phyloP scores from a whole-genome alignment of 1,140 invertebrate genomes.

The Harpegnathos saltator region DNA sequence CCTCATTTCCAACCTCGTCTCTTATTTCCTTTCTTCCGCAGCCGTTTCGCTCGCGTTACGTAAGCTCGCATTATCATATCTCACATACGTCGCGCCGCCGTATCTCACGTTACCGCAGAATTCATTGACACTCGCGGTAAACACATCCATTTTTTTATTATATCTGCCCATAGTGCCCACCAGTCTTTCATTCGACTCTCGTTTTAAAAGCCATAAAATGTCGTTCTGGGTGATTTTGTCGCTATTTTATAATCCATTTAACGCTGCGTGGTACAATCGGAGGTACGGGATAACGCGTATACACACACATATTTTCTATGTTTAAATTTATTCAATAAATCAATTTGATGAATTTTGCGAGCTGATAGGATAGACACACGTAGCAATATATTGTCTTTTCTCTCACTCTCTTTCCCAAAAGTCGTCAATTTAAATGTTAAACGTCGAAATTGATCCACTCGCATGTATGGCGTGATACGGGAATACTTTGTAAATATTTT shows the following conservation, averaged over 20 bases:
- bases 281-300: too few species aligned
- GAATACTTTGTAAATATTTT: constrained; percentile 29
- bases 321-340: too few species aligned
- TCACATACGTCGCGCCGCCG: constrained; percentile 15
- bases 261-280: too few species aligned
- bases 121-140: constrained; percentile 29
- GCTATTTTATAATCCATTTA: too few species aligned
- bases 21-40: constrained; percentile 64
- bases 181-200: not conserved
- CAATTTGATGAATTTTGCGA: too few species aligned
- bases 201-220: not conserved
- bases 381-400: too few species aligned
- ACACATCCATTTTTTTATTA: constrained; percentile 12
- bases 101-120: constrained; percentile 32
- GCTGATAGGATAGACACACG: too few species aligned
- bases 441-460: not conserved
- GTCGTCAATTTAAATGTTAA: not conserved
- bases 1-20: constrained; percentile 64
- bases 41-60: constrained; percentile 68
- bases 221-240: not conserved
- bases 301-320: too few species aligned
- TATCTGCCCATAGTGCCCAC: not conserved
- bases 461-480: not conserved
- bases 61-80: constrained; percentile 69
- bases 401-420: not conserved